Conservation (phyloP, 2,113 vertebrate genomes). For the Mobula hypostoma region DNA sequence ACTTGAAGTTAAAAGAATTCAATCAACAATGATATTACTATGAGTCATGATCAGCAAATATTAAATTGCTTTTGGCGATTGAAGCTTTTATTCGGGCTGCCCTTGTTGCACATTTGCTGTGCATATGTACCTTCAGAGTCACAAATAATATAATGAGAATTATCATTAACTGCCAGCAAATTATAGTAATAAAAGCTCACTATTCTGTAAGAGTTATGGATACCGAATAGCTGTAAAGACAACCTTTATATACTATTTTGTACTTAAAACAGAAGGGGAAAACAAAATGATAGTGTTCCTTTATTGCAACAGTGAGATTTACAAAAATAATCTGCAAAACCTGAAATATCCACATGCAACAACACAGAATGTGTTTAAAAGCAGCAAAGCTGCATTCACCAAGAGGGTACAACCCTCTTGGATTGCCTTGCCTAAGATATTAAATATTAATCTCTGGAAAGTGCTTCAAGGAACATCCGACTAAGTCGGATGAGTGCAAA, state of each 20-base stretch:
- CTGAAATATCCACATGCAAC: not conserved
- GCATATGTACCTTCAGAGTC: not conserved
- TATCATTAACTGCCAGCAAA: slow-evolving; percentile 26
- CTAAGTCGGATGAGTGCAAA: not conserved
- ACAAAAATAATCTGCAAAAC: not conserved
- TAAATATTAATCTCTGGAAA: not conserved
- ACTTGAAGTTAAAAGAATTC: not conserved
- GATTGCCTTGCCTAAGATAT: not conserved
- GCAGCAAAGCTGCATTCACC: not conserved
- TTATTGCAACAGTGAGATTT: not conserved
- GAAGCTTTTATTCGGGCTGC: not conserved
- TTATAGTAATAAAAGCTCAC: slow-evolving; percentile 19
- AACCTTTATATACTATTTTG: not conserved
- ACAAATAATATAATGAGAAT: not conserved
- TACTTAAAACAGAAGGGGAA: not conserved
- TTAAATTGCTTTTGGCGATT: slow-evolving; percentile 28
- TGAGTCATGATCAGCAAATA: slow-evolving; percentile 21
- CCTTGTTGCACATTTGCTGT: not conserved
- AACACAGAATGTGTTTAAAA: not conserved
- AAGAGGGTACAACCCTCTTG: not conserved
- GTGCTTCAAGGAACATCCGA: not conserved
- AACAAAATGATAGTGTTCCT: not conserved
- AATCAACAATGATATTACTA: not conserved
- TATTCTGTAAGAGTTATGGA: not conserved
- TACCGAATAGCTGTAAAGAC: not conserved